Conservation (phyloP, 2,888 invertebrate species). For the Amorpha juglandis region DNA sequence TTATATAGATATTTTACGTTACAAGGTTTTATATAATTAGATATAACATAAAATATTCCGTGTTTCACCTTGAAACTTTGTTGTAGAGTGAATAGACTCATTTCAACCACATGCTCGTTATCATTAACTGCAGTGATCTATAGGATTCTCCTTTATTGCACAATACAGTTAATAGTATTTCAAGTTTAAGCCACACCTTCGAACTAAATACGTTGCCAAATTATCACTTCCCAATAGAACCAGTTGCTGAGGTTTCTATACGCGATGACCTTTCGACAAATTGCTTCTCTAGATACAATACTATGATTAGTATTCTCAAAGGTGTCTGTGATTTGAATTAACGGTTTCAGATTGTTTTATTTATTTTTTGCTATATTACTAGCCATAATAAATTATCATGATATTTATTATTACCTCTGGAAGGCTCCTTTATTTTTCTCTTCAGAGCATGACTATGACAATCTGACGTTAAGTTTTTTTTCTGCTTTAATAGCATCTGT, state of each 20-base stretch:
- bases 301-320: not conserved
- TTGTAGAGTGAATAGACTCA: too few relatives aligned
- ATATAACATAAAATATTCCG: too few relatives aligned
- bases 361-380: not conserved
- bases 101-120: too few relatives aligned
- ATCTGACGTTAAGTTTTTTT: too few relatives aligned
- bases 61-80: too few relatives aligned
- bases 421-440: too few relatives aligned
- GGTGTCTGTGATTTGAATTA: not conserved
- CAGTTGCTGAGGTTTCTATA: slow-evolving; percentile 7
- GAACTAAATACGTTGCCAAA: not conserved
- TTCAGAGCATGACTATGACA: not conserved
- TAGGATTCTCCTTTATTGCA: not conserved
- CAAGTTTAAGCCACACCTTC: not conserved
- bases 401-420: too few relatives aligned
- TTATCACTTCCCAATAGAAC: slow-evolving; percentile 6
- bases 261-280: slow-evolving; percentile 13
- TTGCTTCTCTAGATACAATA: slow-evolving; percentile 5
- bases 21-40: too few relatives aligned
- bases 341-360: not conserved
- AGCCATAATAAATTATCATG: not conserved
- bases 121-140: not conserved
- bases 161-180: not conserved
- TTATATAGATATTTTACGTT: too few relatives aligned
- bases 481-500: too few relatives aligned